Base-by-base conservation (phyloP, 2,113 vertebrate genomes). In the Cyanistes caeruleus region DNA sequence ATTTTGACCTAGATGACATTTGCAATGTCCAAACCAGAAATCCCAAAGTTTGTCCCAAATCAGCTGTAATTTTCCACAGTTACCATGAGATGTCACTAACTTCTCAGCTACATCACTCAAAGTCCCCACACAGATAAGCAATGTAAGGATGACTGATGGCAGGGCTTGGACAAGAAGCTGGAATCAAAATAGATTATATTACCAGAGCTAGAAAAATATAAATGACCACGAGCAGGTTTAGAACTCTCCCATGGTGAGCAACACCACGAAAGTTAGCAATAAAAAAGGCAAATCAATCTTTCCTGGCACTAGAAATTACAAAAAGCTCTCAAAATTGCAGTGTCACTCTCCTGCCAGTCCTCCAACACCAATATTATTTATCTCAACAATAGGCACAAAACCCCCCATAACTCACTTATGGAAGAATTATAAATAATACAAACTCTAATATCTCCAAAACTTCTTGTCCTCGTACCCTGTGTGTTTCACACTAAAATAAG, bases 1-100 rank as follows among this genome's bases (percentile, higher is more conserved):
- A 21, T 46, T 65, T 48, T 69, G 14, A 43, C 24, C 35, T 19
- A 51, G 43, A 24, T 72, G 27, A 22, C 4, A 16, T 30, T 43
- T 86, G 35, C 43, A 58, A 78, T 6, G 19, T 27, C 39, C 1
- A 30, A 58, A 53, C 39, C 20, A 58, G 5, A 63, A 64, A 74
- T 0, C 3, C 41, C 17, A 60, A 78, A 49, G 5, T 8, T n/a
- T 7, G 9, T 22, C 35, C 46, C 48, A 49, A 73, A 78, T 27
- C 62, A 52, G 49, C 44, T 97, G 95, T 51, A 95, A 63, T 96
- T 93, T 89, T 76, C 70, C 28, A 33, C n/a, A 31, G n/a, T 76
- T 93, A 76, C 95, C 97, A 93, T 97, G 68, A 97, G 97, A 91
- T 95, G 97, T 96, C 97, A 96, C 88, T 91, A 77, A 72, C 60